Base-by-base conservation (phyloP, 37 sponge, comb jelly and placozoan genomes). In the Diacarnus erythraeanus region DNA sequence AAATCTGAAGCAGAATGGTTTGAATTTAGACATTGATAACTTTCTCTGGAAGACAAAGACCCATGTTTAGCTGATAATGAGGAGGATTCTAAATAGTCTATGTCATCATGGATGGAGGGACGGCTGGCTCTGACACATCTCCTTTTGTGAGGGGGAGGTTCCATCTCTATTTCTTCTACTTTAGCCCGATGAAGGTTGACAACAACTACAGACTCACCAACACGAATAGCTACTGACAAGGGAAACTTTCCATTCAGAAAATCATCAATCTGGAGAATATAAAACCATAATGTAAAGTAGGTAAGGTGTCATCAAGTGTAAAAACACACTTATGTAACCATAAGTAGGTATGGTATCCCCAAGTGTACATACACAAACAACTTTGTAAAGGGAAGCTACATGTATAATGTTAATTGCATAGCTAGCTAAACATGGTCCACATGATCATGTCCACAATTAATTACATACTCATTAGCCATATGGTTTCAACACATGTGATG, bases 121-220 rank as follows among this genome's bases (percentile, higher is more conserved):
- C 71, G 69, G 41, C 81, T 8, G 0, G 82, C 27, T 22, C 82
- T n/a, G 2, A 59, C 27, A 35, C 80, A 80, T 2, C 77, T 63
- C 68, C 80, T 73, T 75, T 80, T 80, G 9, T 75, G 59, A 21
- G 82, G 77, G 25, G 88, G 82, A 21, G 81, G 71, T 21, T 87
- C 88, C 74, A 79, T 74, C 3, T 79, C 86, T 20, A 86, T 73
- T 47, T 87, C 89, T 36, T 79, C 84, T 33, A 83, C 89, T 54
- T 79, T 89, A 20, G 84, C 89, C 31, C 84, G 54, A 57, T 89
- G 83, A 8, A 89, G 54, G 84, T 89, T 89, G 59, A 89, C 84
- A 20, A 89, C 89, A 30, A 89, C 89, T 20, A 89, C 89, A 20
- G 80, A 74, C 42, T 89, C 89, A 0, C 89, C 89, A 37, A 89